Evolutionary conservation across 2,113 vertebrate genomes (phyloP).

Genomic region (Anas platyrhynchos): DNA sequence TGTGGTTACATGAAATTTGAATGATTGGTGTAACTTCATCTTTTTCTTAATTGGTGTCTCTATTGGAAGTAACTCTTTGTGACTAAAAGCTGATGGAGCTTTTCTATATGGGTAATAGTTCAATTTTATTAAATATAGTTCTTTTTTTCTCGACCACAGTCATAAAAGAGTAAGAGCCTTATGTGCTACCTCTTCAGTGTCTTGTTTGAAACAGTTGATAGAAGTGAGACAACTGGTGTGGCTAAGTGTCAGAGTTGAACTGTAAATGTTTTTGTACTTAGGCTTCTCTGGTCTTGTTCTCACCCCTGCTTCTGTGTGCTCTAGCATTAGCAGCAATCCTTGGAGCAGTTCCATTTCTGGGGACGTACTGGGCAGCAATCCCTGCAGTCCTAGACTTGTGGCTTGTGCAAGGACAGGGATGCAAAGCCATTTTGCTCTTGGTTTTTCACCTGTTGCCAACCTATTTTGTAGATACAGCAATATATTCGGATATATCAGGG

Average conservation of each 20-base stretch:
- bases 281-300: background rate
- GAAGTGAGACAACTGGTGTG: background rate
- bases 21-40: background rate
- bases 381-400: slow-evolving; percentile 95
- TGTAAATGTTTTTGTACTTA: slow-evolving; percentile 10
- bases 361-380: slow-evolving; percentile 95
- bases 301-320: background rate
- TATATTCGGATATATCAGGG: slow-evolving; percentile 99
- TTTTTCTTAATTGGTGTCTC: background rate
- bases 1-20: background rate
- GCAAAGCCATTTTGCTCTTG: slow-evolving; percentile 91
- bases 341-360: slow-evolving; percentile 96
- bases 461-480: slow-evolving; percentile 97
- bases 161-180: background rate
- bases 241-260: background rate
- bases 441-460: slow-evolving; percentile 96
- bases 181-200: background rate
- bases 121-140: background rate
- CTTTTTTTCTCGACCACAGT: background rate
- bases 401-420: slow-evolving; percentile 92
- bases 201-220: background rate
- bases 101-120: background rate
- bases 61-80: background rate
- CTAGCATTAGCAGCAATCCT: slow-evolving; percentile 92
- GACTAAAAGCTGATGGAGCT: background rate